Evolutionary conservation across 2,113 vertebrate genomes (phyloP).

Genomic region (Psilopogon haemacephalus): DNA sequence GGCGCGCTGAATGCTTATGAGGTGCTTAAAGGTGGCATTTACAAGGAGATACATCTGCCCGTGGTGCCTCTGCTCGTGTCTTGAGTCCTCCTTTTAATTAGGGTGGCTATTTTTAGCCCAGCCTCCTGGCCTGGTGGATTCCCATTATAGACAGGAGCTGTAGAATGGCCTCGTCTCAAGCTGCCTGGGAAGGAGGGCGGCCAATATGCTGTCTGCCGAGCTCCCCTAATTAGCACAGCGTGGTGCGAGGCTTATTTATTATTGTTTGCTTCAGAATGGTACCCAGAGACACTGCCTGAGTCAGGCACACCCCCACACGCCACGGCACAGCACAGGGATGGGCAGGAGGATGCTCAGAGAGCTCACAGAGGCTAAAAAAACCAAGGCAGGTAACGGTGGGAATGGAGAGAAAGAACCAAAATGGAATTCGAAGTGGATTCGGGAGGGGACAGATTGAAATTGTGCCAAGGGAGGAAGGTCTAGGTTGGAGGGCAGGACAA

Average conservation of each 20-base stretch:
- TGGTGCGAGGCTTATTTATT: neutral
- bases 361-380: neutral
- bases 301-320: neutral
- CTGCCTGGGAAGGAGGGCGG: neutral
- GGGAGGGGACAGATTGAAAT: neutral
- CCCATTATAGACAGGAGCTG: neutral
- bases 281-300: neutral
- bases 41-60: neutral
- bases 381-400: neutral
- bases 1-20: neutral
- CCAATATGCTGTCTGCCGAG: neutral
- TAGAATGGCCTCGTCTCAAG: neutral
- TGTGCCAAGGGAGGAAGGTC: neutral
- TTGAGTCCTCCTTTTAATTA: neutral
- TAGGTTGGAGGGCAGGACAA: too few species aligned
- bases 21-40: constrained; percentile 14
- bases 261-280: neutral
- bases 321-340: neutral
- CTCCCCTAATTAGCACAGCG: neutral
- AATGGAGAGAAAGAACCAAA: neutral
- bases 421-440: rapidly evolving
- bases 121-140: neutral
- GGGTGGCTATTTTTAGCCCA: neutral
- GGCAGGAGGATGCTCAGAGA: neutral
- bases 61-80: neutral